Evolutionary conservation across 2,113 vertebrate genomes (phyloP), one percentile per base, ranked within the genome.

Genomic region (Verasper variegatus): DNA sequence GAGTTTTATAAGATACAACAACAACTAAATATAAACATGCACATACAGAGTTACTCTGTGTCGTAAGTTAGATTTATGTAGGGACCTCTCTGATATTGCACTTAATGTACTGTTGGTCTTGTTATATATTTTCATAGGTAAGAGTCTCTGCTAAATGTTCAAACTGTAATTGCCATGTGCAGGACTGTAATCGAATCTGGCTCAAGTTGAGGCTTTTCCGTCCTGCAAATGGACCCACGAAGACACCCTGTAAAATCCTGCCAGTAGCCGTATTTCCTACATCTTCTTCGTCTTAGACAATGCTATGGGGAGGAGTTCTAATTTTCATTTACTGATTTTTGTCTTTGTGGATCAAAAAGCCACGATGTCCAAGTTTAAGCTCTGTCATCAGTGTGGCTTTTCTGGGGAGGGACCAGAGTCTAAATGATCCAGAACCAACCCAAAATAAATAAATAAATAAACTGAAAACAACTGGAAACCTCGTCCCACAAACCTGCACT

Each of bases 401-500:
- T 59, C 24, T 74, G 12, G 35, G 51, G 52, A 62, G 12, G 52
- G n/a, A 73, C 55, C 73, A 26, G 60, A 57, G 42, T 56, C 57
- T 37, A 65, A 56, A 84, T 80, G 62, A 86, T 72, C 35, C 56
- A 64, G 9, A 78, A 40, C 26, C 0, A 64, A 59, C 71, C 14
- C n/a, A n/a, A 71, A 74, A 80, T 60, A 64, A 77, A 82, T 54
- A 72, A 63, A 62, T 31, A 62, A 58, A 70, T 57, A 37, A 49
- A 67, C 45, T 70, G 40, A 26, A 86, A 80, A 80, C 70, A 63
- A 55, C 47, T 75, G 78, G 52, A 78, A 49, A 45, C 51, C 58
- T 35, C 56, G 47, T 85, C 82, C 81, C 75, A 72, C 77, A 81
- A 70, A 82, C 71, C 65, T 76, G 54, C 62, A 81, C 74, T 70